A percentile compares a stretch with the other conserved stretches of the same genome.
These are phyloP conservation scores for Buteo buteo DNA, from an alignment of 2,113 vertebrate genomes.

Conservation along the genomic window DNA sequence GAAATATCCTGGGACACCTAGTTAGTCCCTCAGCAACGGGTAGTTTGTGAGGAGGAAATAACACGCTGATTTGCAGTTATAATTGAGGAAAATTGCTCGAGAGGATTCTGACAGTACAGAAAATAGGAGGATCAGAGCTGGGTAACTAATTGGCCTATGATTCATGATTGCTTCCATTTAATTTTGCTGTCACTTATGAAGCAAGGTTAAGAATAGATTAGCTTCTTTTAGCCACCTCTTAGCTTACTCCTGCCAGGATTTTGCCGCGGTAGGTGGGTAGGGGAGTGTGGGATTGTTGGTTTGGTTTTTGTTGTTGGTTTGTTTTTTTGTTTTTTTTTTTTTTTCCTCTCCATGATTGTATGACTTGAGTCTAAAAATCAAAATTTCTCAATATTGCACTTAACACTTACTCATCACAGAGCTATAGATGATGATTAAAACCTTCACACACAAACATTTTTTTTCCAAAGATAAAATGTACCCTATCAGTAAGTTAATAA, in stretches of 20 bases:
- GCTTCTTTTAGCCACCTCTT: conserved; percentile 61
- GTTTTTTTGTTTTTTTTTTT: not conserved
- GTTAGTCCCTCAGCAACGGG: conserved; percentile 61
- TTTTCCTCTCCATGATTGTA: not conserved
- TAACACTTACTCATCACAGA: conserved; percentile 25
- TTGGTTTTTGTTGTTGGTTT: no score
- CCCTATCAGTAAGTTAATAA: not conserved
- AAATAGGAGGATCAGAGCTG: conserved; percentile 62
- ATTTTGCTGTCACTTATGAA: conserved; percentile 74
- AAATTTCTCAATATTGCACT: conserved; percentile 4
- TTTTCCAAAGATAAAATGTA: not conserved
- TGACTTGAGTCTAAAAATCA: conserved; percentile 5
- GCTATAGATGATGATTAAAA: conserved; percentile 40
- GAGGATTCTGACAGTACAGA: conserved; percentile 76
- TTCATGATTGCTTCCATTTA: conserved; percentile 77
- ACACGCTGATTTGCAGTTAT: conserved; percentile 76
- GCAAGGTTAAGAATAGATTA: conserved; percentile 75
- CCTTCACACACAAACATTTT: not conserved
- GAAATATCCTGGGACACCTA: conserved; percentile 62
- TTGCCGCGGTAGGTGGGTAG: not conserved
- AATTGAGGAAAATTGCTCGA: conserved; percentile 81
- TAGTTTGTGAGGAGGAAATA: conserved; percentile 70
- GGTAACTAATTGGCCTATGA: conserved; percentile 36
- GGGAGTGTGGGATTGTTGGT: not conserved
- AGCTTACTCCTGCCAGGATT: conserved; percentile 8